A percentile compares a stretch with the other conserved stretches of the same genome.
Evolutionary conservation across 2,888 invertebrate genomes (phyloP).

Genomic region (Eustalomyia histrio): DNA sequence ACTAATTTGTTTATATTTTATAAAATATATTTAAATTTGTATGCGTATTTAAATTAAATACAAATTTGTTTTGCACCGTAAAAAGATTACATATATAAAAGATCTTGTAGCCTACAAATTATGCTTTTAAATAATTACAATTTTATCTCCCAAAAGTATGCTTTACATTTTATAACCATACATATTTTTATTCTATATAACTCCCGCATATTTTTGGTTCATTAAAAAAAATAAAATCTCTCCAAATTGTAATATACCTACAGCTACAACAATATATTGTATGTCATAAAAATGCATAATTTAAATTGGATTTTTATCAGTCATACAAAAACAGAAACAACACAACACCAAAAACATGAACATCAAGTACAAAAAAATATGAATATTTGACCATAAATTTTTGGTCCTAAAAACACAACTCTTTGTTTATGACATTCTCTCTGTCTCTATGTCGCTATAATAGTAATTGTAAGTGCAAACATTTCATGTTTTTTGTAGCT

Average conservation of each 20-base stretch:
- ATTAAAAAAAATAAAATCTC: conserved; percentile 1
- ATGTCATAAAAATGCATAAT: conserved; percentile 46
- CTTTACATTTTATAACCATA: not conserved
- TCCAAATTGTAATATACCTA: conserved; percentile 18
- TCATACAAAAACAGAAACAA: conserved; percentile 11
- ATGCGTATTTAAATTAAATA: too few relatives aligned
- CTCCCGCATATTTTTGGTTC: not conserved
- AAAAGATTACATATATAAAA: too few relatives aligned
- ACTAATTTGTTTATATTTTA: too few relatives aligned
- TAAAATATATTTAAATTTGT: too few relatives aligned
- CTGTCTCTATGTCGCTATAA: not conserved
- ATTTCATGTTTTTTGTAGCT: conserved; percentile 28
- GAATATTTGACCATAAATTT: conserved; percentile 32
- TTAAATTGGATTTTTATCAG: conserved; percentile 60
- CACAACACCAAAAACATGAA: not conserved
- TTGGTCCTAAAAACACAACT: conserved; percentile 11
- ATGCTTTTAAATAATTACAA: not conserved
- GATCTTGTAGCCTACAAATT: too few relatives aligned
- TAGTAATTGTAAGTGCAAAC: conserved; percentile 46
- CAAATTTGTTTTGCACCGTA: too few relatives aligned
- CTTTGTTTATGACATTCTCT: conserved; percentile 9
- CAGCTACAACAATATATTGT: not conserved
- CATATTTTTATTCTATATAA: not conserved
- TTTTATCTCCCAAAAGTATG: conserved; percentile 32
- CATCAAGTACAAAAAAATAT: not conserved